phyloP scores from a whole-genome alignment of 2,888 invertebrate species.

The Phaedon cochleariae region DNA sequence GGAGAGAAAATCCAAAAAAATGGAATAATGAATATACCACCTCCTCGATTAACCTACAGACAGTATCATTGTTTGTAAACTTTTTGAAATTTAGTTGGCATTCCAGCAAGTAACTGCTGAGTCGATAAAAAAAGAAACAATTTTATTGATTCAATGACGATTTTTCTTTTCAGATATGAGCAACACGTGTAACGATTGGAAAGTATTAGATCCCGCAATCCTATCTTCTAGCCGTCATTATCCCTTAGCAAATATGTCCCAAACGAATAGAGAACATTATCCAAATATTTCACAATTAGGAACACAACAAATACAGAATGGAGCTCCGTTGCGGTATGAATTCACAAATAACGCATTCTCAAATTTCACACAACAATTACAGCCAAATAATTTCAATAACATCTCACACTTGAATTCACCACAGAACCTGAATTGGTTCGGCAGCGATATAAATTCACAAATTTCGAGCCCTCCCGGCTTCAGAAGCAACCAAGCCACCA shows the following conservation, averaged over 20 bases:
- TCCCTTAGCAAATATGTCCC: conserved; percentile 59
- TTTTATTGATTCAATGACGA: too few species aligned
- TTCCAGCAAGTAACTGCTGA: too few species aligned
- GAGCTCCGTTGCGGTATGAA: conserved; percentile 48
- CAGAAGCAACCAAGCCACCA: conserved; percentile 57
- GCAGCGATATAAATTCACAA: conserved; percentile 58
- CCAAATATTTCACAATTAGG: conserved; percentile 46
- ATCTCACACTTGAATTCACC: conserved; percentile 49
- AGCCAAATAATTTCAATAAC: conserved; percentile 47
- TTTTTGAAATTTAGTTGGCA: too few species aligned
- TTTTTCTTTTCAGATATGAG: conserved; percentile 60
- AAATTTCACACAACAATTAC: conserved; percentile 56
- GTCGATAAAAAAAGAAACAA: too few species aligned
- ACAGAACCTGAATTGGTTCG: conserved; percentile 57
- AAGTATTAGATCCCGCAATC: conserved; percentile 92
- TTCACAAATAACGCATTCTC: conserved; percentile 53
- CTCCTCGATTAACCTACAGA: too few species aligned
- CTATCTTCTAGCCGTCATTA: conserved; percentile 76
- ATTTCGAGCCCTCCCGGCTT: conserved; percentile 62
- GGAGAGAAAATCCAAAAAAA: too few species aligned
- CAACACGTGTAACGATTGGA: conserved; percentile 81
- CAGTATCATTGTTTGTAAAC: too few species aligned
- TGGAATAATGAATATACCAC: too few species aligned
- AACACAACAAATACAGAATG: conserved; percentile 55
- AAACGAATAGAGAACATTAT: conserved; percentile 55